Conservation (phyloP, 2,797 vertebrate species). For the Lagodon rhomboides region DNA sequence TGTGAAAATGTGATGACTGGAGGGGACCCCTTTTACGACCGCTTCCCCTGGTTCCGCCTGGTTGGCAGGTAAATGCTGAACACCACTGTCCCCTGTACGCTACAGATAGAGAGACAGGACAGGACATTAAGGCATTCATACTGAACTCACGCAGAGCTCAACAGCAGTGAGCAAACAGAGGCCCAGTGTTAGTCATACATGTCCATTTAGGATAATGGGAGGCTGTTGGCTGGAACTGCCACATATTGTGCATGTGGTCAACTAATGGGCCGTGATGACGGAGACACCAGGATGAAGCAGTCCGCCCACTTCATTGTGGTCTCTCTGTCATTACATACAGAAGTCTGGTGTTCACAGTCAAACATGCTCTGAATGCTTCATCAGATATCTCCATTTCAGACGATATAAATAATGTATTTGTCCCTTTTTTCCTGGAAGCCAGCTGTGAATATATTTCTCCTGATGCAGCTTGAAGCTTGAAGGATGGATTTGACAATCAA, state of each 20-base stretch:
- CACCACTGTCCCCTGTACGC: background rate
- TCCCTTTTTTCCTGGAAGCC: background rate
- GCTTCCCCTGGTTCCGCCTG: slow-evolving; percentile 98
- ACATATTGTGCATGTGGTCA: slow-evolving; percentile 20
- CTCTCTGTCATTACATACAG: background rate
- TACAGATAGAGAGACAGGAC: background rate
- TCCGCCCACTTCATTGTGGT: slow-evolving; percentile 20
- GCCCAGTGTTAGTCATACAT: slow-evolving; percentile 22
- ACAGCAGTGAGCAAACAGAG: slow-evolving; percentile 20
- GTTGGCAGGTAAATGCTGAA: slow-evolving; percentile 93
- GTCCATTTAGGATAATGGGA: slow-evolving; percentile 24
- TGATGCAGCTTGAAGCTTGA: slow-evolving; percentile 25
- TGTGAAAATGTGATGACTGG: slow-evolving; percentile 94
- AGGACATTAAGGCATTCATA: background rate
- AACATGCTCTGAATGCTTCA: slow-evolving; percentile 1
- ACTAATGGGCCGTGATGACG: slow-evolving; percentile 19
- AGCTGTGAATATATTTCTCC: slow-evolving; percentile 5
- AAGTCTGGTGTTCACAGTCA: slow-evolving; percentile 8
- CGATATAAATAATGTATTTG: background rate
- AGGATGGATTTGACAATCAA: slow-evolving; percentile 13
- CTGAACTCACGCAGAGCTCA: slow-evolving; percentile 13
- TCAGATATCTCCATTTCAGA: background rate
- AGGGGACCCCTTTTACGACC: slow-evolving; percentile 98
- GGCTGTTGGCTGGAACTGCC: background rate
- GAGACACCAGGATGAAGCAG: slow-evolving; percentile 23